Base-by-base conservation (phyloP, 2,113 vertebrate species). In the Zapus hudsonius region DNA sequence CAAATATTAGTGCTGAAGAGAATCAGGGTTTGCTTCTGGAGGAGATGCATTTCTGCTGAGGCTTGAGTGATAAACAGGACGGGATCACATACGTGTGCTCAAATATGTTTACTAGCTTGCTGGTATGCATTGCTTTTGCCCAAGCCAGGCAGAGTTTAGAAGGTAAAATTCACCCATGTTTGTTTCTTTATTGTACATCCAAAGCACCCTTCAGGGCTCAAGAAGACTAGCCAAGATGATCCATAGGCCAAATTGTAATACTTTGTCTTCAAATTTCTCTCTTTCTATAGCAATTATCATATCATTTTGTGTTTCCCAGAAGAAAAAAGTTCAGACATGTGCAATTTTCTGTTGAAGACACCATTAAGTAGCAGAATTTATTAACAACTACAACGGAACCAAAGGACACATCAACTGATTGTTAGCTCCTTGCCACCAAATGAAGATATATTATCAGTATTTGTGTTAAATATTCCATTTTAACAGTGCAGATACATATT, bases 341-440 rank as follows among this genome's bases (percentile, higher is more conserved):
- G 96, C 12, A 97, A 97, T 97, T 97, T 97, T 95, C 88, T 95
- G 85, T 94, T 96, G 96, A 98, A 96, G 97, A 96, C 96, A 95
- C 94, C 95, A 97, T 97, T 98, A 98, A 98, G 92, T 95, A 97
- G 90, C 36, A 97, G 95, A 93, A 97, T 98, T 98, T 98, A 97
- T 97, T 98, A 98, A 96, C 95, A 97, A 96, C 91, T 95, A 74
- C 96, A 97, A 96, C 95, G 96, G 94, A 96, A 92, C 95, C 93
- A 97, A 96, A 97, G 97, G 94, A 96, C 96, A 91, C 52, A 97
- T 89, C 94, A 97, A 94, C 93, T 96, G 91, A 95, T 94, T 87
- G 92, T 94, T 96, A 97, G 95, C 84, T 95, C 92, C 66, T 87
- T 96, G 90, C 85, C 90, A 97, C 94, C 95, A 96, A 95, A 96